Evolutionary conservation across 2,113 vertebrate species (phyloP), one percentile per base, ranked within the genome.

Genomic region (Megaceryle maxima): DNA sequence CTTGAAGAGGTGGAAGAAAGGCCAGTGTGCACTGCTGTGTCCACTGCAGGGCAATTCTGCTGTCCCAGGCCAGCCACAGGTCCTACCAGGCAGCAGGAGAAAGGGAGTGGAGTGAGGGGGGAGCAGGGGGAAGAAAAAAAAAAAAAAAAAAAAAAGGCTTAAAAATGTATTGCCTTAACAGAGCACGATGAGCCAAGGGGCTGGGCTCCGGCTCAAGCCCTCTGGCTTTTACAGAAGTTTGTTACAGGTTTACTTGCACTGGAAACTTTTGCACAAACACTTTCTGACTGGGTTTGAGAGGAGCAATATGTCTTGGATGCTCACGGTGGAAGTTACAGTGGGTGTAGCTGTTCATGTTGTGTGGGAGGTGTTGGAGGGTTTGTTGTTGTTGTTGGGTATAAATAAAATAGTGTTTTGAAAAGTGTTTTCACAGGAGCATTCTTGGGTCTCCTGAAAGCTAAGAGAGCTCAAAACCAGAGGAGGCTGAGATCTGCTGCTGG

Each of bases 331-430:
- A n/a, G 55, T n/a, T 87, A 28, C 7, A 20, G 41, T 14, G 83
- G 25, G 50, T 87, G 87, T 77, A 81, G 66, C 44, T 78, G 89
- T 82, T 73, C 5, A 1, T 12, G 35, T 43, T 43, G 48, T 26
- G 39, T 82, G 81, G 73, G 83, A 84, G 37, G 39, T 50, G 25
- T 75, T 80, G 35, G 37, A 50, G 51, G 9, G 82, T 9, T 24
- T 72, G 28, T 19, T 69, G 53, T 46, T 73, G 59, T 51, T 6
- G 19, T 41, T 91, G 68, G 48, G 20, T 73, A 37, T 57, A 89
- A 97, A 96, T 96, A 96, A 97, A 97, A 80, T 29, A 72, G 33
- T 35, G 31, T 85, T 95, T 69, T 91, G 37, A 87, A 68, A 87
- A 88, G 22, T 83, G 60, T 62, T 96, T 95, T 62, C 18, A 19